A percentile compares a stretch with the other conserved stretches of the same genome.
These are phyloP conservation scores for Lepidocyrtoides sp. DNA, from an alignment of 2,888 invertebrate genomes.

Conservation along the genomic window DNA sequence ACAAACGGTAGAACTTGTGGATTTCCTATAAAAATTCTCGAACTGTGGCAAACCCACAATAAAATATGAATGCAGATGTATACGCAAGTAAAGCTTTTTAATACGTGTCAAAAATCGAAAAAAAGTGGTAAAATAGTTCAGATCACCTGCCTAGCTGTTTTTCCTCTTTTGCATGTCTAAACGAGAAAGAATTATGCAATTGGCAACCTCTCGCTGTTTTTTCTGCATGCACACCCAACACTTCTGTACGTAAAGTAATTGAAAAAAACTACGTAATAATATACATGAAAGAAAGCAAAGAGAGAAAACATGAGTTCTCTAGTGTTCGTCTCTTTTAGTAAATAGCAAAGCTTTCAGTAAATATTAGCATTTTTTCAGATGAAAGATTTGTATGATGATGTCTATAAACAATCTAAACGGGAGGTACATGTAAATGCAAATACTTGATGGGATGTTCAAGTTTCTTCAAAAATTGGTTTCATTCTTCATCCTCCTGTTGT, in stretches of 20 bases:
- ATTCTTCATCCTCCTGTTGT: neutral
- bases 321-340: conserved; percentile 3
- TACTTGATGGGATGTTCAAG: neutral
- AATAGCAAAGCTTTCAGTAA: conserved; percentile 61
- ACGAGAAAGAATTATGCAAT: conserved; percentile 55
- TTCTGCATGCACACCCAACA: conserved; percentile 38
- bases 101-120: conserved; percentile 67
- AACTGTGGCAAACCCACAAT: neutral
- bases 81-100: conserved; percentile 46
- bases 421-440: neutral
- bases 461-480: conserved; percentile 21
- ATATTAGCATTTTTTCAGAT: conserved; percentile 74
- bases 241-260: conserved; percentile 48
- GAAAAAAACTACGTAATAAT: conserved; percentile 44
- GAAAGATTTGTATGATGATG: conserved; percentile 70
- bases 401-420: conserved; percentile 59
- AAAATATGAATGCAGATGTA: conserved; percentile 1
- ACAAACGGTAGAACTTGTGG: neutral
- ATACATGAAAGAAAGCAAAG: conserved; percentile 32
- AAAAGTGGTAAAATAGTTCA: conserved; percentile 70
- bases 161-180: conserved; percentile 62
- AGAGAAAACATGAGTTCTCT: conserved; percentile 23
- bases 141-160: conserved; percentile 70
- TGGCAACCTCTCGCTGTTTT: conserved; percentile 58
- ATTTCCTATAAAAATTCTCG: neutral